Conservation (phyloP, 2,113 vertebrate species). For the Brachionichthys hirsutus region DNA sequence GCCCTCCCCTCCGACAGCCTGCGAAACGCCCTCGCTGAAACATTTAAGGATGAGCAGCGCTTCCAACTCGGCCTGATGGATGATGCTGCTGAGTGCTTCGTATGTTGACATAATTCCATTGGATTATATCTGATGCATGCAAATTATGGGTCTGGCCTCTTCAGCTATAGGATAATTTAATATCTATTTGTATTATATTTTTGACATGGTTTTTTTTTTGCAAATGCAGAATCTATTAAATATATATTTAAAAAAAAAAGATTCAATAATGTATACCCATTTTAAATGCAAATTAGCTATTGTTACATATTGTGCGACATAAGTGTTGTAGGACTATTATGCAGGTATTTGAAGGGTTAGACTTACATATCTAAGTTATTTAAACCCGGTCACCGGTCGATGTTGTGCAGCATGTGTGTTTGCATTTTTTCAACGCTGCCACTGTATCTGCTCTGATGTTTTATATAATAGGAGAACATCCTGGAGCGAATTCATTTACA, state of each 20-base stretch:
- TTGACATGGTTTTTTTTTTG: neutral
- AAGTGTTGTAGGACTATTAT: too few relatives aligned
- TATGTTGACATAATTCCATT: slow-evolving; percentile 69
- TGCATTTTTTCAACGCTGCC: neutral
- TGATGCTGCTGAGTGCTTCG: slow-evolving; percentile 97
- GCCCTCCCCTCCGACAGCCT: slow-evolving; percentile 93
- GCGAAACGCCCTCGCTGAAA: slow-evolving; percentile 92
- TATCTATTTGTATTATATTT: neutral
- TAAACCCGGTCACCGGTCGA: too few relatives aligned
- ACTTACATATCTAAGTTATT: too few relatives aligned
- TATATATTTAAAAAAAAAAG: neutral
- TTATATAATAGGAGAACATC: slow-evolving; percentile 87
- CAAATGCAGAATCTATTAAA: too few relatives aligned
- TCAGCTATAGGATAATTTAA: neutral
- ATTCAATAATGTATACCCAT: neutral
- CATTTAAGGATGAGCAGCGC: slow-evolving; percentile 96
- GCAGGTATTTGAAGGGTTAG: neutral
- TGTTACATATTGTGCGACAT: neutral
- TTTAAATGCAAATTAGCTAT: neutral
- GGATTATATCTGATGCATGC: slow-evolving; percentile 5
- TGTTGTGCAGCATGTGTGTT: neutral
- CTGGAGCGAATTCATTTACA: slow-evolving; percentile 95
- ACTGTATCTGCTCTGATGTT: slow-evolving; percentile 21
- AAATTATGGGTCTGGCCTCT: neutral
- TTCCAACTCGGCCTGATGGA: slow-evolving; percentile 98